Percentiles rank a stretch among this genome's conserved stretches.
Evolutionary conservation across 2,797 vertebrate species (phyloP).

Genomic region (Sebastes flavidus): DNA sequence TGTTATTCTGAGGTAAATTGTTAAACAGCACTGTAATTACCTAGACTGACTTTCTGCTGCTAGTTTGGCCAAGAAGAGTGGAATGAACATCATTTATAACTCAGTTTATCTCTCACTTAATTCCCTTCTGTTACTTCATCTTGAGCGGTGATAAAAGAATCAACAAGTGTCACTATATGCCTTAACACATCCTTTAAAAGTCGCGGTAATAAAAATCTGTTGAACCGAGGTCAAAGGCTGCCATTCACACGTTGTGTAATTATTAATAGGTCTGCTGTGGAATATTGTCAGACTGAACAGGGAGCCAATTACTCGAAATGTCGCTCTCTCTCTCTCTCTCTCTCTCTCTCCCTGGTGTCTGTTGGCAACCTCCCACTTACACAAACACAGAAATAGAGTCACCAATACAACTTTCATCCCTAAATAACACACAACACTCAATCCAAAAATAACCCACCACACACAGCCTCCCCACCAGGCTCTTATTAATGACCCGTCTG

Average conservation of each 20-base stretch:
- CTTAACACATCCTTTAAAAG: background rate
- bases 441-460: slow-evolving; percentile 67
- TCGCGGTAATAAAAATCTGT: slow-evolving; percentile 1
- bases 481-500: slow-evolving; percentile 59
- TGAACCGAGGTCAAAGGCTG: slow-evolving; percentile 30
- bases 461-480: slow-evolving; percentile 32
- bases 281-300: slow-evolving; percentile 35
- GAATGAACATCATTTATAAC: background rate
- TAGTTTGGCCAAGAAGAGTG: background rate
- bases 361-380: slow-evolving; percentile 17
- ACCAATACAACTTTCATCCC: slow-evolving; percentile 52
- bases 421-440: slow-evolving; percentile 66
- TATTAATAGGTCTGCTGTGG: slow-evolving; percentile 41
- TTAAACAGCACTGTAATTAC: slow-evolving; percentile 35
- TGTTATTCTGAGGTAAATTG: background rate
- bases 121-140: background rate
- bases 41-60: slow-evolving; percentile 8
- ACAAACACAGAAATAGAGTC: slow-evolving; percentile 38
- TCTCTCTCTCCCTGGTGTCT: slow-evolving; percentile 16
- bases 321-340: background rate
- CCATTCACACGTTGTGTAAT: slow-evolving; percentile 43
- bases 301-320: slow-evolving; percentile 63
- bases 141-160: background rate
- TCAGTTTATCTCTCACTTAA: background rate
- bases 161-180: background rate